Evolutionary conservation across 2,888 invertebrate species (phyloP).

Genomic region (Pogonocherus hispidulus): DNA sequence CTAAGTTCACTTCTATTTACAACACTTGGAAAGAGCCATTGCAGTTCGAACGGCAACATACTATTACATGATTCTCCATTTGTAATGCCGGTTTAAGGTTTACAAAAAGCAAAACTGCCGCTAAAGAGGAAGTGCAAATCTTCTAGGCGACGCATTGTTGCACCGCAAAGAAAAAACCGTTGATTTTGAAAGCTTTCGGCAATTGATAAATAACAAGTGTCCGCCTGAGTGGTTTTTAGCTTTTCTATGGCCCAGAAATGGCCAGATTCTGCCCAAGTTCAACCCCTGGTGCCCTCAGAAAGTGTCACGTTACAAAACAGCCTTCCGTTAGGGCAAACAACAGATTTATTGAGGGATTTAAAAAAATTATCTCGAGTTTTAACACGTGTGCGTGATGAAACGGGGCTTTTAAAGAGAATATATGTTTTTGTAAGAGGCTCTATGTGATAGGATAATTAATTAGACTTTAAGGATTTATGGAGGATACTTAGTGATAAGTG

Average conservation of each 20-base stretch:
- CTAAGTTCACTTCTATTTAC: slow-evolving; percentile 25
- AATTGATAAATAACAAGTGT: slow-evolving; percentile 50
- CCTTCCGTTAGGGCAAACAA: slow-evolving; percentile 44
- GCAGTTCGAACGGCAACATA: slow-evolving; percentile 29
- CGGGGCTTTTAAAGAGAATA: neutral
- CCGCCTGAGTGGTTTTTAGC: slow-evolving; percentile 55
- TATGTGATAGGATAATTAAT: slow-evolving; percentile 14
- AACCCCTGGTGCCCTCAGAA: slow-evolving; percentile 49
- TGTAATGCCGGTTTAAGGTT: slow-evolving; percentile 38
- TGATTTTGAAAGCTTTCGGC: slow-evolving; percentile 39
- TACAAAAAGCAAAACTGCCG: slow-evolving; percentile 42
- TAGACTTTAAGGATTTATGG: slow-evolving; percentile 3
- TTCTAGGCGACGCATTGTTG: slow-evolving; percentile 40
- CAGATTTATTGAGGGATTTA: slow-evolving; percentile 46
- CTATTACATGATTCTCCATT: slow-evolving; percentile 38
- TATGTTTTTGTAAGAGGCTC: neutral
- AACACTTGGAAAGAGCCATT: slow-evolving; percentile 2
- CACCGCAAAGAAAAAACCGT: slow-evolving; percentile 37
- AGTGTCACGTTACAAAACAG: slow-evolving; percentile 55
- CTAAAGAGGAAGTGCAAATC: slow-evolving; percentile 53
- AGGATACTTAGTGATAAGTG: neutral
- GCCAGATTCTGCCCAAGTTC: slow-evolving; percentile 49
- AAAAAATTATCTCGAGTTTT: slow-evolving; percentile 35
- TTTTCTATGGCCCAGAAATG: slow-evolving; percentile 54
- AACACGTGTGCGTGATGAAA: slow-evolving; percentile 39